Evolutionary conservation across 2,113 vertebrate species (phyloP).

Genomic region (Emydocephalus ijimae): DNA sequence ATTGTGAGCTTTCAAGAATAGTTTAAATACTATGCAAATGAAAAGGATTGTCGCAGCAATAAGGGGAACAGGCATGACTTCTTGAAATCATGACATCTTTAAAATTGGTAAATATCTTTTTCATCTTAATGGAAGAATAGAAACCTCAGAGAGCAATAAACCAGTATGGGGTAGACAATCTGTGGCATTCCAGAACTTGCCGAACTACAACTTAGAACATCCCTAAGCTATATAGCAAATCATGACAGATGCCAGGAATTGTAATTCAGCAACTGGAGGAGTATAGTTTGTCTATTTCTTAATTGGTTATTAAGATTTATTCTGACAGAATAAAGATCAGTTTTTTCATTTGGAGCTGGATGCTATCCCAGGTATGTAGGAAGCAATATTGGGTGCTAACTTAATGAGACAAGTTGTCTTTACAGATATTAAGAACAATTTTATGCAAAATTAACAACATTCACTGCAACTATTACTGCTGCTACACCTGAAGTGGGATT

Average conservation of each 20-base stretch:
- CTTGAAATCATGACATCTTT: neutral
- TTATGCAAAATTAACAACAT: neutral
- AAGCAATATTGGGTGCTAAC: neutral
- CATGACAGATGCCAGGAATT: neutral
- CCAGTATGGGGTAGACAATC: neutral
- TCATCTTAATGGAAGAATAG: neutral
- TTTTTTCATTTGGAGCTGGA: neutral
- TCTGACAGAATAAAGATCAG: neutral
- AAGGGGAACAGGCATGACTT: neutral
- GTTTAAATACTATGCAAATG: neutral
- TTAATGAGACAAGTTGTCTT: neutral
- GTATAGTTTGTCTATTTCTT: neutral
- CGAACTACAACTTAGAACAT: neutral
- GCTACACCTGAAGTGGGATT: neutral
- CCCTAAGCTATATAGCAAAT: neutral
- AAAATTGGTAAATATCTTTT: neutral
- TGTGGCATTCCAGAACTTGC: neutral
- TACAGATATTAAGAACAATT: neutral
- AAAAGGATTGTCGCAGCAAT: neutral
- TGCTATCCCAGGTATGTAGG: neutral
- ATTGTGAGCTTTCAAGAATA: neutral
- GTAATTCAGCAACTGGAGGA: neutral
- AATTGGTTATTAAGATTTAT: neutral
- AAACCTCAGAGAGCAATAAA: neutral
- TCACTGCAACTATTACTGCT: neutral